phyloP scores from a whole-genome alignment of 1,140 invertebrate species.

The Zophobas atratus region DNA sequence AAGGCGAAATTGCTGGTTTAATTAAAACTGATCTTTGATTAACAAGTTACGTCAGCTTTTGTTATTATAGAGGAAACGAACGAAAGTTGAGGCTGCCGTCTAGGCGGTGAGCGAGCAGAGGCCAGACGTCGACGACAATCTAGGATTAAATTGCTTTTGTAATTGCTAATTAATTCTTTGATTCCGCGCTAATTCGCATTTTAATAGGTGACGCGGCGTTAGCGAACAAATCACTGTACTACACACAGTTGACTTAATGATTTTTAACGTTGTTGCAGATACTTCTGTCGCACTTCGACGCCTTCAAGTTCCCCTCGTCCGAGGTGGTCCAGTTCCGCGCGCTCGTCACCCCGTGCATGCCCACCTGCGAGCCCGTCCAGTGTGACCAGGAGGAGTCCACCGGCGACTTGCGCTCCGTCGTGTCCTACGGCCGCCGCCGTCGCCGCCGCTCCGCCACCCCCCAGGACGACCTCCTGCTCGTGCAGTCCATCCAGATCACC shows the following conservation, averaged over 20 bases:
- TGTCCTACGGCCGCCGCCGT: slow-evolving; percentile 85
- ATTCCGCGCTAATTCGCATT: not conserved
- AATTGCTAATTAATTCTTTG: not conserved
- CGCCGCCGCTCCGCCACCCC: slow-evolving; percentile 71
- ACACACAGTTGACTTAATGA: not conserved
- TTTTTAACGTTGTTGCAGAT: slow-evolving; percentile 72
- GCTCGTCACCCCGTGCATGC: slow-evolving; percentile 93
- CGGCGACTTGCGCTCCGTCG: slow-evolving; percentile 84
- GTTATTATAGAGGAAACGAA: slow-evolving; percentile 1
- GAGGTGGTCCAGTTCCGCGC: slow-evolving; percentile 96
- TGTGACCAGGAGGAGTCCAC: slow-evolving; percentile 86
- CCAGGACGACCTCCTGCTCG: slow-evolving; percentile 84
- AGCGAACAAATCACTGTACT: too few relatives aligned
- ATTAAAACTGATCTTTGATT: not conserved
- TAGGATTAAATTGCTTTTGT: slow-evolving; percentile 14
- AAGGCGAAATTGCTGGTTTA: not conserved
- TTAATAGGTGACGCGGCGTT: too few relatives aligned
- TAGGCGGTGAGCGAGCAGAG: not conserved
- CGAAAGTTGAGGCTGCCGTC: too few relatives aligned
- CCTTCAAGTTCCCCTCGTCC: slow-evolving; percentile 96
- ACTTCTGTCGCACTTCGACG: slow-evolving; percentile 93
- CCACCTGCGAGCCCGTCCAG: slow-evolving; percentile 90
- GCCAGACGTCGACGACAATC: not conserved
- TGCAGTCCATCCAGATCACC: slow-evolving; percentile 92
- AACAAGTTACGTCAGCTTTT: not conserved